Percentiles rank a stretch among this genome's conserved stretches.
Conservation (phyloP, 2,888 invertebrate species). For the Camptogramma bilineatum region DNA sequence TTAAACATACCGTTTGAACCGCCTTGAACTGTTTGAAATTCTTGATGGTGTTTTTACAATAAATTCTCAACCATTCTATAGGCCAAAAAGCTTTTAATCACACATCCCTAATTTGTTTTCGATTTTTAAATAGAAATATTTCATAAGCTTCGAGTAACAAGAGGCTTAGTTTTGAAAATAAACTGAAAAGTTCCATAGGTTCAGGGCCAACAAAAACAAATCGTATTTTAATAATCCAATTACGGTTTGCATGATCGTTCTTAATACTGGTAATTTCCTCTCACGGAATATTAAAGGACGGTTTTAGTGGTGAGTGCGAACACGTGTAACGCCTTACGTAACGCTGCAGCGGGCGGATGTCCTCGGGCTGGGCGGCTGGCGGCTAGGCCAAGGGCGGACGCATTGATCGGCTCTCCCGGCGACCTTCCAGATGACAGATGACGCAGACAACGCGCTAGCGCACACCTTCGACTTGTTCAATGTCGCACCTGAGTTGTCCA, state of each 20-base stretch:
- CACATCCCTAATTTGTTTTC: neutral
- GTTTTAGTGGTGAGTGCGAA: constrained; percentile 32
- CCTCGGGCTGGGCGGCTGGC: constrained; percentile 58
- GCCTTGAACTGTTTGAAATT: constrained; percentile 14
- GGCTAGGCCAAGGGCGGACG: constrained; percentile 79
- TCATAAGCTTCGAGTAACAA: too few relatives aligned
- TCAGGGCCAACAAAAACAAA: constrained; percentile 5
- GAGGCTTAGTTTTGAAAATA: neutral
- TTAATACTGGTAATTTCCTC: constrained; percentile 8
- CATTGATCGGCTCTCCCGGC: constrained; percentile 63
- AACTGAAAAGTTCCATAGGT: neutral
- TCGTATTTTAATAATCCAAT: constrained; percentile 23
- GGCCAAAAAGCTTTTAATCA: neutral
- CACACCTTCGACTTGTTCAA: constrained; percentile 36
- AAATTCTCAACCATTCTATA: neutral
- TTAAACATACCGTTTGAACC: constrained; percentile 25
- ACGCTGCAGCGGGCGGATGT: constrained; percentile 68
- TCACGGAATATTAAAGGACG: constrained; percentile 30
- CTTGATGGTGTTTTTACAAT: constrained; percentile 9
- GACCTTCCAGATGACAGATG: constrained; percentile 45
- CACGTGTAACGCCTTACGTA: constrained; percentile 61
- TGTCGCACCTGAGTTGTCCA: neutral
- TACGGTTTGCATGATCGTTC: constrained; percentile 19
- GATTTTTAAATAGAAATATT: neutral
- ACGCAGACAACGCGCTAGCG: constrained; percentile 42